phyloP scores from a whole-genome alignment of 2,888 invertebrate genomes.

The Chrysolina haemoptera region DNA sequence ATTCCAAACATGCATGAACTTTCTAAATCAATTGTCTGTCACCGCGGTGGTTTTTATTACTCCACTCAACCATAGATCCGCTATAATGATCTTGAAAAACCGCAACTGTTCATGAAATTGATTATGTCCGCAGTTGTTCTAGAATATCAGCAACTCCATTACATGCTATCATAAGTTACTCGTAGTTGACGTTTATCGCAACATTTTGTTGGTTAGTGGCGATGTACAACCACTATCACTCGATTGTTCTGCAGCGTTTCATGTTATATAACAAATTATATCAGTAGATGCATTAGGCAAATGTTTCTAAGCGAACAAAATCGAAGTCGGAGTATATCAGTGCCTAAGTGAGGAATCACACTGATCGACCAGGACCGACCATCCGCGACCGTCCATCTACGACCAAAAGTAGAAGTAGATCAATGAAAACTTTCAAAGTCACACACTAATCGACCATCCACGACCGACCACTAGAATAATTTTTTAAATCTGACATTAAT shows the following conservation, averaged over 20 bases:
- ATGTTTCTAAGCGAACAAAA: too few relatives aligned
- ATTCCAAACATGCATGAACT: background rate
- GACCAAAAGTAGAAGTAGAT: too few relatives aligned
- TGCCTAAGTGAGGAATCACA: too few relatives aligned
- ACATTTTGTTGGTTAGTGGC: background rate
- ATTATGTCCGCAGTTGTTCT: conserved; percentile 4
- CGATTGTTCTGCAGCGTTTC: background rate
- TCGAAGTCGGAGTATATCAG: too few relatives aligned
- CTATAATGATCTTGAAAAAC: conserved; percentile 12
- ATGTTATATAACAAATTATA: background rate
- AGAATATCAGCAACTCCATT: background rate
- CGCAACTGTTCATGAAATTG: background rate
- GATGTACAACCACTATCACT: background rate
- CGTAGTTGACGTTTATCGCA: conserved; percentile 1
- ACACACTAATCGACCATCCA: too few relatives aligned
- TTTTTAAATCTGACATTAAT: too few relatives aligned
- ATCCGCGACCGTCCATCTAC: too few relatives aligned
- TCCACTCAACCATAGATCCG: background rate
- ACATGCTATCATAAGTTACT: background rate
- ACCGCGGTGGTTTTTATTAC: background rate
- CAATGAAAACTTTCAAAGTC: too few relatives aligned
- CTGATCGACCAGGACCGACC: too few relatives aligned
- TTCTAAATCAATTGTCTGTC: conserved; percentile 16
- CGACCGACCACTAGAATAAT: too few relatives aligned
- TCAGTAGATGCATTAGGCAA: background rate